These are phyloP conservation scores for Phaethon lepturus DNA, from an alignment of 2,113 vertebrate species.

Conservation along the genomic window DNA sequence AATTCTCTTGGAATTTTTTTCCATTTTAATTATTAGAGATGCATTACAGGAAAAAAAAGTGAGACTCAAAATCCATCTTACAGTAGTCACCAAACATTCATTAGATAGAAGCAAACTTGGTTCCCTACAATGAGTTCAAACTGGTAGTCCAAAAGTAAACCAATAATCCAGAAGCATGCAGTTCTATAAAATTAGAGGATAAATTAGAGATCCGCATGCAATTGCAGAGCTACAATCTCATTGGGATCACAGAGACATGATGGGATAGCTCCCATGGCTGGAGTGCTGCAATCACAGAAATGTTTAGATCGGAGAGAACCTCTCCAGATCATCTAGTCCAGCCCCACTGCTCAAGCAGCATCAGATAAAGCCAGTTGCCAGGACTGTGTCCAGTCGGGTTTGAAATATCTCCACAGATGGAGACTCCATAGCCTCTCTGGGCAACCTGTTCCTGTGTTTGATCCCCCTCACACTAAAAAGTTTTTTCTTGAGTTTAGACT, in stretches of 20 bases:
- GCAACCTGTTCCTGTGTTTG: not conserved
- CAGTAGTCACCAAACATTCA: not conserved
- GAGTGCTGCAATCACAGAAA: not conserved
- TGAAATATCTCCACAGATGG: not conserved
- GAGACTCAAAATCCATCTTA: not conserved
- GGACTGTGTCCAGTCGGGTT: not conserved
- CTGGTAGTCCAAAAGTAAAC: not conserved
- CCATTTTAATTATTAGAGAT: not conserved
- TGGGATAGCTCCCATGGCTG: not conserved
- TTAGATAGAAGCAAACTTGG: not conserved
- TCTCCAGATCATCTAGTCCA: not conserved
- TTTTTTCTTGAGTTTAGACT: not conserved
- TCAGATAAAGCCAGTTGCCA: not conserved
- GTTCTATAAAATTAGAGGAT: not conserved
- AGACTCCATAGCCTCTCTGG: not conserved
- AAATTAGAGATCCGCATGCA: not conserved
- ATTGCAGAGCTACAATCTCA: not conserved
- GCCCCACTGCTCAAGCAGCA: not conserved
- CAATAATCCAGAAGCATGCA: not conserved
- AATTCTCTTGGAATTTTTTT: not conserved
- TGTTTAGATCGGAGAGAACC: not conserved
- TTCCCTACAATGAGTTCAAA: not conserved
- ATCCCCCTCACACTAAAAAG: fast-evolving
- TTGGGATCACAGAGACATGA: not conserved
- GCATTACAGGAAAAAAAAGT: not conserved